Conservation (phyloP, 2,113 vertebrate genomes). For the Myocastor coypus region DNA sequence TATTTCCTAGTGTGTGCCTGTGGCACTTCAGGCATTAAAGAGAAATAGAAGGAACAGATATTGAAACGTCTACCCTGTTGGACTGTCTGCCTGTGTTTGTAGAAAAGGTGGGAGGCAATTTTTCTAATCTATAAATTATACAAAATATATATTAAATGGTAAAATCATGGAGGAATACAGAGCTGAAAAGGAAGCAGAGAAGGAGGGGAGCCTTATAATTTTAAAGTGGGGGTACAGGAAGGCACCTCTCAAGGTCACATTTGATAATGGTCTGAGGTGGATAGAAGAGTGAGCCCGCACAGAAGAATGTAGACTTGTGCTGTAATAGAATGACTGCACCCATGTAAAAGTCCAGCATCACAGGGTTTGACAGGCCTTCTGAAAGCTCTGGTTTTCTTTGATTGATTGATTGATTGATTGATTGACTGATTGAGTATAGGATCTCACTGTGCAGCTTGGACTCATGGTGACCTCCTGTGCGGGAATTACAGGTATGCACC, state of each 20-base stretch:
- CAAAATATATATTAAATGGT: background rate
- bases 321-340: background rate
- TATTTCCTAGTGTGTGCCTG: background rate
- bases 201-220: background rate
- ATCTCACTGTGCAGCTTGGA: no score
- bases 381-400: background rate
- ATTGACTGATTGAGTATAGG: no score
- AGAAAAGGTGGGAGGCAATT: background rate
- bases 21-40: background rate
- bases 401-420: no score
- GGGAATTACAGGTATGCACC: no score
- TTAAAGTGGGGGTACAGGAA: background rate
- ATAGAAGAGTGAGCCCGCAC: background rate
- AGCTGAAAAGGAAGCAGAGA: background rate
- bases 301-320: background rate
- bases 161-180: background rate
- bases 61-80: background rate
- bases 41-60: background rate
- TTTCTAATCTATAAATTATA: background rate
- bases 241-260: background rate
- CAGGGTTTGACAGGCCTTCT: background rate
- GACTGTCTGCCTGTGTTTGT: background rate
- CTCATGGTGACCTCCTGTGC: no score
- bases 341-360: background rate
- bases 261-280: background rate